Evolutionary conservation across 2,888 invertebrate genomes (phyloP).

Genomic region (Oasisia sp.): DNA sequence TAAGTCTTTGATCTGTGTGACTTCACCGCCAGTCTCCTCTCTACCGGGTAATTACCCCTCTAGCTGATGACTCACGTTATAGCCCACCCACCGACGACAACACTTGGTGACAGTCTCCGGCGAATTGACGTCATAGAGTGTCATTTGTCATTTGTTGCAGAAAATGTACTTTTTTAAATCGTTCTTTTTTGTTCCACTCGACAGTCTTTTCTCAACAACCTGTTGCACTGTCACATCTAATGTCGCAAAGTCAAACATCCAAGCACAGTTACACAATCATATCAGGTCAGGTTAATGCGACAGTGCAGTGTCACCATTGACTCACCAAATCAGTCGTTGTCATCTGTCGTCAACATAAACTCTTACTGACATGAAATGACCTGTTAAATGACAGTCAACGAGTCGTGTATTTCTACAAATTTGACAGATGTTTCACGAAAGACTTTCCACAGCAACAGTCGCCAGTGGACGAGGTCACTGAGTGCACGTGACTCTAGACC

Average conservation of each 20-base stretch:
- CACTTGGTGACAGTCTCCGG: constrained; percentile 17
- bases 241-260: background rate
- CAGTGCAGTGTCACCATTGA: background rate
- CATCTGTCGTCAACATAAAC: background rate
- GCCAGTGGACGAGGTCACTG: constrained; percentile 17
- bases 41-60: constrained; percentile 24
- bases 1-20: constrained; percentile 23
- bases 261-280: background rate
- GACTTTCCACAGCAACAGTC: constrained; percentile 21
- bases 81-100: constrained; percentile 24
- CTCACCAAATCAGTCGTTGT: constrained; percentile 22
- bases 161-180: background rate
- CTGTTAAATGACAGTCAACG: background rate
- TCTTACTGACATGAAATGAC: too few species aligned
- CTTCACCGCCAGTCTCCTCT: constrained; percentile 20
- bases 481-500: constrained; percentile 17
- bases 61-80: background rate
- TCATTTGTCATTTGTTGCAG: background rate
- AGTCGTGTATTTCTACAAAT: background rate
- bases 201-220: constrained; percentile 19
- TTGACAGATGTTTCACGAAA: constrained; percentile 1
- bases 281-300: too few species aligned
- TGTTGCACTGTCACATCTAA: background rate
- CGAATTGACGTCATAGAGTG: background rate
- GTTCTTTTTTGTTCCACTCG: constrained; percentile 17